Evolutionary conservation across 2,888 invertebrate species (phyloP), one percentile per base, ranked within the genome.

Genomic region (Campopleginae sp.): DNA sequence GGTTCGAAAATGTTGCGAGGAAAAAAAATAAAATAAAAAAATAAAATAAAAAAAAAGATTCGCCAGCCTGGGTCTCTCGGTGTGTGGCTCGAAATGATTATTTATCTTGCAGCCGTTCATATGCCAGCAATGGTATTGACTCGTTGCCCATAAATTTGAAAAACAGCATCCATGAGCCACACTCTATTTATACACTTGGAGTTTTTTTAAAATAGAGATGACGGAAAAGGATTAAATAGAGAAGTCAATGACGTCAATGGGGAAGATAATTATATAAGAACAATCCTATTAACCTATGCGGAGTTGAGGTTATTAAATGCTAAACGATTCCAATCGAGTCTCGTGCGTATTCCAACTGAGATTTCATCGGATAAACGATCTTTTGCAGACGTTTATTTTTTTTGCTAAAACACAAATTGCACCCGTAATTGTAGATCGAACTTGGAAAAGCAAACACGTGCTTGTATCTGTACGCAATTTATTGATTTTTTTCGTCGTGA

Each of bases 241-340:
- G 80, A 86, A 90, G 88, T 89, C 88, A 87, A 84, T 92, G 91
- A 92, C 91, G 91, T 91, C 91, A 92, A 91, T 91, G 86, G 84
- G 82, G 65, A 85, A 82, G 87, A 88, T 91, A 91, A 92, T 92
- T 90, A 90, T 88, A 88, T 90, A 90, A 89, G 88, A 88, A 90
- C 88, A 88, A 88, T 89, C 86, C 87, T 88, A 89, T 92, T 91
- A 90, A 91, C 88, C 89, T 89, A 88, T 87, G 88, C 85, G 86
- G 87, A 86, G 85, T 84, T 77, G 63, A 82, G 79, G 82, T 89
- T 87, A 90, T 91, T 88, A 85, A 90, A 89, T 89, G 88, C 89
- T 89, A 89, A 91, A 86, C 87, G 88, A 91, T 91, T 89, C 86
- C 87, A 85, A 88, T 89, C 85, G 81, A 66, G 70, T 77, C 51